Percentiles rank a stretch among this genome's conserved stretches.
Evolutionary conservation across 2,797 vertebrate genomes (phyloP).

Genomic region (Acipenser ruthenus): DNA sequence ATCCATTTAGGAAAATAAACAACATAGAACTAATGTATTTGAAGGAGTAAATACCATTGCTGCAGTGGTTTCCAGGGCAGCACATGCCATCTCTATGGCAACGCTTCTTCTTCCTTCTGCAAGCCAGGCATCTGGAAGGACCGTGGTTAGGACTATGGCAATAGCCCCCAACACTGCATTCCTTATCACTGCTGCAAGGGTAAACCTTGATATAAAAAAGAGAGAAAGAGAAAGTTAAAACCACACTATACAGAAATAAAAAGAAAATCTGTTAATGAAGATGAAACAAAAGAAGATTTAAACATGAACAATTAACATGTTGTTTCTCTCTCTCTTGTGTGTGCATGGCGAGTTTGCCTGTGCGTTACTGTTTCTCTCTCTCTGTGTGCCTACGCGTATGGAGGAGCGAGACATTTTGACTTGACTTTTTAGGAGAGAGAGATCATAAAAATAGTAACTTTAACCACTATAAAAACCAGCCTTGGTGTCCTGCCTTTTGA

Average conservation of each 20-base stretch:
- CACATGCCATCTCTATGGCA: conserved; percentile 94
- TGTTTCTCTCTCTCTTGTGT: too few relatives aligned
- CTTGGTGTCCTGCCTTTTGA: too few relatives aligned
- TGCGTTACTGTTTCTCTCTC: too few relatives aligned
- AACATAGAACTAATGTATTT: not conserved
- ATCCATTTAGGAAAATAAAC: not conserved
- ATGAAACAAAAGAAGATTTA: too few relatives aligned
- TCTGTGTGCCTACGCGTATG: too few relatives aligned
- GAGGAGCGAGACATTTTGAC: too few relatives aligned
- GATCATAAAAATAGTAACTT: too few relatives aligned
- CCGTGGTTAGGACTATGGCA: conserved; percentile 92
- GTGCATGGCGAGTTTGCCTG: too few relatives aligned
- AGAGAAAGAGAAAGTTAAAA: not conserved
- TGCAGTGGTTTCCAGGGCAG: conserved; percentile 87
- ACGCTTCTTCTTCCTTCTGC: conserved; percentile 86
- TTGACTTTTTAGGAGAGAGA: too few relatives aligned
- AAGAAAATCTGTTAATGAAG: not conserved
- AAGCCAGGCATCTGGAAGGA: conserved; percentile 74
- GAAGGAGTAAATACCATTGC: conserved; percentile 63
- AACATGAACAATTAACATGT: too few relatives aligned
- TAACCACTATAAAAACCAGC: too few relatives aligned
- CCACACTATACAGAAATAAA: not conserved
- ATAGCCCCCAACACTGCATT: conserved; percentile 82
- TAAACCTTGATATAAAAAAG: conserved; percentile 56
- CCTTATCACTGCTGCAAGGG: conserved; percentile 87